Conservation (phyloP, 2,888 invertebrate genomes). For the Dysmachus trigonus region DNA sequence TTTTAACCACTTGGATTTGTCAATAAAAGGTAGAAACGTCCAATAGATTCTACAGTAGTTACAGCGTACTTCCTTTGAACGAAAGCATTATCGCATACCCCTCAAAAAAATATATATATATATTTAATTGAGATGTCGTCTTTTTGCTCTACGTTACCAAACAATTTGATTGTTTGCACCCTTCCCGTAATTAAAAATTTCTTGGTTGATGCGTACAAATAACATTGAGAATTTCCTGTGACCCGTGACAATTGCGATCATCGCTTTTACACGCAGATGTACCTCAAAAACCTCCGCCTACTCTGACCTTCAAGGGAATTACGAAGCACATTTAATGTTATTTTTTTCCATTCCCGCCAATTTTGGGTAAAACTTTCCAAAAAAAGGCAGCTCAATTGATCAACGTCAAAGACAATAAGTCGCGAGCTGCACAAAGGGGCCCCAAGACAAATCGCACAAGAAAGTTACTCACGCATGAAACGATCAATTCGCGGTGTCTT, state of each 20-base stretch:
- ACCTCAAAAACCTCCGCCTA: neutral
- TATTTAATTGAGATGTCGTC: neutral
- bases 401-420: neutral
- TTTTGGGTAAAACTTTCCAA: neutral
- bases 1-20: neutral
- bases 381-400: neutral
- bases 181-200: neutral
- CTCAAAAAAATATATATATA: neutral
- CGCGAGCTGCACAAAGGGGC: neutral
- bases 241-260: neutral
- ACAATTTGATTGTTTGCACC: neutral
- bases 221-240: neutral
- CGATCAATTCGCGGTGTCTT: neutral
- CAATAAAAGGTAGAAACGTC: neutral
- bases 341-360: neutral
- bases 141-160: neutral
- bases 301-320: neutral
- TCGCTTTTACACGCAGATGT: neutral
- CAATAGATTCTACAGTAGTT: neutral
- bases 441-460: neutral
- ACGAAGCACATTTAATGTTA: neutral
- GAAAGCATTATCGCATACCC: neutral
- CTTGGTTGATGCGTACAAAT: neutral
- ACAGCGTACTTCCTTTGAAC: neutral
- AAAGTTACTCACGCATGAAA: constrained; percentile 27